phyloP scores from a whole-genome alignment of 2,888 invertebrate genomes.

The Augochlorella aurata region DNA sequence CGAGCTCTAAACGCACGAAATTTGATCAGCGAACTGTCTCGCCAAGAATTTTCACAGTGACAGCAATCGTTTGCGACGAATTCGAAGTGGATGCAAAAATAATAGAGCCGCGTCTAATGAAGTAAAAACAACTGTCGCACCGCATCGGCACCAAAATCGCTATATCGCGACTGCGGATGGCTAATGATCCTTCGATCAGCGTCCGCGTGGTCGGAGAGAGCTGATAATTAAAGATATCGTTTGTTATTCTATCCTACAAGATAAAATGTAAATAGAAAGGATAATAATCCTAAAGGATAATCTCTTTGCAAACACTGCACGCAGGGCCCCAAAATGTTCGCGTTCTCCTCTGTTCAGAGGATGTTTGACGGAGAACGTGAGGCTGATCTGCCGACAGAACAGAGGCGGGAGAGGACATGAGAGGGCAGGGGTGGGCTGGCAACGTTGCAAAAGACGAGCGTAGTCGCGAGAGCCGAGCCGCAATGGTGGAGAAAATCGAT shows the following conservation, averaged over 20 bases:
- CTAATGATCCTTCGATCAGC: background rate
- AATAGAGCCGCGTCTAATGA: background rate
- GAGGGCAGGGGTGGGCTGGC: slow-evolving; percentile 80
- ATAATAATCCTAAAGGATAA: slow-evolving; percentile 19
- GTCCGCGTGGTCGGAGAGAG: background rate
- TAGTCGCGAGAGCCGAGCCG: slow-evolving; percentile 81
- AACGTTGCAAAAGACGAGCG: slow-evolving; percentile 57
- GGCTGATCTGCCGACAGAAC: slow-evolving; percentile 30
- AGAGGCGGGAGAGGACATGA: slow-evolving; percentile 83
- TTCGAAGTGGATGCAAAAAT: background rate
- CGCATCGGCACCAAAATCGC: too few relatives aligned
- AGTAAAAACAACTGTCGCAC: background rate
- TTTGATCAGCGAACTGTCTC: background rate
- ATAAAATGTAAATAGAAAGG: background rate
- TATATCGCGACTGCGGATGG: background rate
- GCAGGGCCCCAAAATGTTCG: slow-evolving; percentile 12
- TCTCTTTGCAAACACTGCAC: slow-evolving; percentile 4
- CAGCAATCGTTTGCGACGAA: background rate
- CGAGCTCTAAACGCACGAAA: background rate
- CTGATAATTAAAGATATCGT: background rate
- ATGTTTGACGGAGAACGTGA: background rate
- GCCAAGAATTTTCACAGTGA: background rate
- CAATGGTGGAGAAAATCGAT: slow-evolving; percentile 81
- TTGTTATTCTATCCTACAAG: background rate
- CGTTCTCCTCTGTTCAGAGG: slow-evolving; percentile 19